Percentiles rank a stretch among this genome's conserved stretches.
Conservation (phyloP, 2,888 invertebrate genomes). For the Tetragonula carbonaria region DNA sequence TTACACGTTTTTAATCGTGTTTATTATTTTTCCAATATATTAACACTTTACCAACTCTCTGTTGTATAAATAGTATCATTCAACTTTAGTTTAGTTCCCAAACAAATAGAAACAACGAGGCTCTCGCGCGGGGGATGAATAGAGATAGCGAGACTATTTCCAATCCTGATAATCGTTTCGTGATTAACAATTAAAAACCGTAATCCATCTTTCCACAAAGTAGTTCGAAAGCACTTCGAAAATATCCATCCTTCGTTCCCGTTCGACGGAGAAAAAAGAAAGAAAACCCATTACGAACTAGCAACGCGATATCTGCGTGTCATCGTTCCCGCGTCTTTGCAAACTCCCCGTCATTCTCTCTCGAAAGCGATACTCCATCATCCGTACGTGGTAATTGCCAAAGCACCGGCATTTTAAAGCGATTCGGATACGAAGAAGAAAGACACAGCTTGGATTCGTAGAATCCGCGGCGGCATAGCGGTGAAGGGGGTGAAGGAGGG, state of each 20-base stretch:
- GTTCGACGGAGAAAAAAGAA: too few species aligned
- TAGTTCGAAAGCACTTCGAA: background rate
- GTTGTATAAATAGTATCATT: too few species aligned
- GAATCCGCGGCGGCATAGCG: background rate
- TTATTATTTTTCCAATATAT: too few species aligned
- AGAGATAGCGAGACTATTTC: too few species aligned
- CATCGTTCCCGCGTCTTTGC: background rate
- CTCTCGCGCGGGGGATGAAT: too few species aligned
- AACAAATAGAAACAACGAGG: too few species aligned
- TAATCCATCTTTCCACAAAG: background rate
- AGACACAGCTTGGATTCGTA: background rate
- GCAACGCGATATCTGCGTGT: background rate
- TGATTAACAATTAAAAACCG: background rate
- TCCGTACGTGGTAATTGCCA: conserved; percentile 16
- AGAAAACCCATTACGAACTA: background rate
- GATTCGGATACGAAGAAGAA: background rate
- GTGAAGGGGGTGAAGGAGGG: too few species aligned
- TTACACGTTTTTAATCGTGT: too few species aligned
- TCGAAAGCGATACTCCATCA: conserved; percentile 1
- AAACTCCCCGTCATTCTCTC: background rate
- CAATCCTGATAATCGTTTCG: background rate
- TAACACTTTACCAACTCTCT: too few species aligned
- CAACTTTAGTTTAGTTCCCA: too few species aligned
- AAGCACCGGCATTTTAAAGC: conserved; percentile 21
- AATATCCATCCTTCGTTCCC: background rate